Evolutionary conservation across 2,888 invertebrate species (phyloP).

Genomic region (Eupithecia tripunctaria): DNA sequence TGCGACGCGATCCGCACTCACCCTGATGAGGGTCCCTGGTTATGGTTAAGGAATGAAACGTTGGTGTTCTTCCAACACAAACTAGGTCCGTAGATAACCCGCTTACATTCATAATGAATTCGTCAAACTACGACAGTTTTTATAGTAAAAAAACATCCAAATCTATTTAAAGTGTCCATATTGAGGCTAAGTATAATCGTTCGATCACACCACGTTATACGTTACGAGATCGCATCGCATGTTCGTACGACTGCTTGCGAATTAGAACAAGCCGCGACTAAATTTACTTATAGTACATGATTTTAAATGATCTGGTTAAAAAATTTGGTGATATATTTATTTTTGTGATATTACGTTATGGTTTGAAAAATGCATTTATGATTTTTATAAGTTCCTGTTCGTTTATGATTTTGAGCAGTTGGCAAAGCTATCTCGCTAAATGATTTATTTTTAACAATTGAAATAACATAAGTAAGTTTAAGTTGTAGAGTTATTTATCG

Average conservation of each 20-base stretch:
- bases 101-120: too few species aligned
- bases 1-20: too few species aligned
- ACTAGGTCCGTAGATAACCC: too few species aligned
- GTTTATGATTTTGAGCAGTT: background rate
- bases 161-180: background rate
- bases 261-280: background rate
- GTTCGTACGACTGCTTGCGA: background rate
- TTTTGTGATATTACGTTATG: conserved; percentile 13
- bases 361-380: conserved; percentile 31
- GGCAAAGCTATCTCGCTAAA: background rate
- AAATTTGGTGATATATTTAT: conserved; percentile 1
- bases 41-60: too few species aligned
- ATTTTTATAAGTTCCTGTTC: conserved; percentile 1
- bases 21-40: too few species aligned
- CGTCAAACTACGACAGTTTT: too few species aligned
- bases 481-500: background rate
- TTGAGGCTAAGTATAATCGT: background rate
- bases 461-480: background rate
- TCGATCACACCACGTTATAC: background rate
- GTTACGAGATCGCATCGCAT: background rate
- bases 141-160: too few species aligned
- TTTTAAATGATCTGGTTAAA: conserved; percentile 4
- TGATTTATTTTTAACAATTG: background rate
- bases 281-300: background rate
- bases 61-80: too few species aligned